These are phyloP conservation scores for Cuniculus paca DNA, from an alignment of 2,797 vertebrate species.

Conservation along the genomic window DNA sequence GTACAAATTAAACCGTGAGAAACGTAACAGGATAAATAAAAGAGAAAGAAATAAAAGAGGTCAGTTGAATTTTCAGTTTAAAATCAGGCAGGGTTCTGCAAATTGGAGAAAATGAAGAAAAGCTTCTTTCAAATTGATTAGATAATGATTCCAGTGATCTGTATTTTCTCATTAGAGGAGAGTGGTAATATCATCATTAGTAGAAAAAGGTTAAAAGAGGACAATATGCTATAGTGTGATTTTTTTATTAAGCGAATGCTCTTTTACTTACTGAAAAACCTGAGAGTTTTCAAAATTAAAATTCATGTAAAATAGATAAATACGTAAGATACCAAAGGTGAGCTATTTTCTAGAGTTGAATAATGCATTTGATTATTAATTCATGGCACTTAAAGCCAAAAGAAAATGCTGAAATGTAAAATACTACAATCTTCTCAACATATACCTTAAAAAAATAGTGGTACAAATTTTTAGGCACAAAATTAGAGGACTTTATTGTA, in stretches of 20 bases:
- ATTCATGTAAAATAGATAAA: slow-evolving; percentile 7
- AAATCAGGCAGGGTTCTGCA: slow-evolving; percentile 37
- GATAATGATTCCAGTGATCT: slow-evolving; percentile 34
- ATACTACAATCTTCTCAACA: not conserved
- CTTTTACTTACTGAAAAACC: not conserved
- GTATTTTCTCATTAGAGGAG: slow-evolving; percentile 57
- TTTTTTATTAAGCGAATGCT: not conserved
- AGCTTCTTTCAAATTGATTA: slow-evolving; percentile 54
- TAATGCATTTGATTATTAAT: not conserved
- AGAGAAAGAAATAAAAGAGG: slow-evolving; percentile 57
- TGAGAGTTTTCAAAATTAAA: not conserved
- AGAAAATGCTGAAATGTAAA: not conserved
- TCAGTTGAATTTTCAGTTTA: slow-evolving; percentile 40
- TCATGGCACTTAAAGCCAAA: not conserved
- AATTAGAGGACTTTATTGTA: not conserved
- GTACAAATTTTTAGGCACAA: not conserved
- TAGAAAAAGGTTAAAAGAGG: slow-evolving; percentile 57
- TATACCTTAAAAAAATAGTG: not conserved
- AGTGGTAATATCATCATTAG: slow-evolving; percentile 51
- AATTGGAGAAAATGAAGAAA: slow-evolving; percentile 65
- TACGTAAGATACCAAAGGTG: not conserved
- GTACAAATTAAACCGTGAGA: slow-evolving; percentile 10
- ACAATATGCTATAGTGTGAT: not conserved
- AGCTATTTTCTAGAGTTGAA: not conserved
- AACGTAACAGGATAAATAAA: slow-evolving; percentile 28